phyloP scores from a whole-genome alignment of 1,140 invertebrate species.

The Temnothorax longispinosus region DNA sequence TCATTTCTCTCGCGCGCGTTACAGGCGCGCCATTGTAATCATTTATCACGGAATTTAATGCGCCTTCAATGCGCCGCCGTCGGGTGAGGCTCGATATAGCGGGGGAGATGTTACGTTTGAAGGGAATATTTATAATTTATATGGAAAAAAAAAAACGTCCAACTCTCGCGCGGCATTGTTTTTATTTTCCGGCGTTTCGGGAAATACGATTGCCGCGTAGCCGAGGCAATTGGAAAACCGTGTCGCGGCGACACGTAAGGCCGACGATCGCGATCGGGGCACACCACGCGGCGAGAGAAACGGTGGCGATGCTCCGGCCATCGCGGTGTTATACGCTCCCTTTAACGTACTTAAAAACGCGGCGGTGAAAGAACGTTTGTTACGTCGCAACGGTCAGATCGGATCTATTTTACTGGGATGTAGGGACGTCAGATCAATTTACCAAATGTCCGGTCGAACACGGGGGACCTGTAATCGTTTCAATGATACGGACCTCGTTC shows the following conservation, averaged over 20 bases:
- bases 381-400: constrained; percentile 61
- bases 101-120: constrained; percentile 31
- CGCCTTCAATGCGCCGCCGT: constrained; percentile 24
- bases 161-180: not conserved
- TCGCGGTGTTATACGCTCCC: constrained; percentile 12
- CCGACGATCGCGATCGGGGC: constrained; percentile 10
- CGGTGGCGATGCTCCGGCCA: not conserved
- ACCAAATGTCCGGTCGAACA: constrained; percentile 73
- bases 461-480: constrained; percentile 72
- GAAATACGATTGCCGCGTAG: not conserved
- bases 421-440: constrained; percentile 72
- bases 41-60: constrained; percentile 53
- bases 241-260: not conserved
- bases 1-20: not conserved
- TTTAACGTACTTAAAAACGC: constrained; percentile 44
- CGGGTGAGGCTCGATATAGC: constrained; percentile 5
- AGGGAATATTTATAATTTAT: constrained; percentile 22
- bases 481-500: constrained; percentile 74
- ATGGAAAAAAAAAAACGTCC: not conserved
- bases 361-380: constrained; percentile 55
- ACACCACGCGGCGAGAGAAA: not conserved
- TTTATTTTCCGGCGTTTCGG: constrained; percentile 14
- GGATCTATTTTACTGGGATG: constrained; percentile 72
- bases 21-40: constrained; percentile 51
- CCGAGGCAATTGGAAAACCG: constrained; percentile 17